Evolutionary conservation across 2,797 vertebrate genomes (phyloP).

Genomic region (Mus minutoides): DNA sequence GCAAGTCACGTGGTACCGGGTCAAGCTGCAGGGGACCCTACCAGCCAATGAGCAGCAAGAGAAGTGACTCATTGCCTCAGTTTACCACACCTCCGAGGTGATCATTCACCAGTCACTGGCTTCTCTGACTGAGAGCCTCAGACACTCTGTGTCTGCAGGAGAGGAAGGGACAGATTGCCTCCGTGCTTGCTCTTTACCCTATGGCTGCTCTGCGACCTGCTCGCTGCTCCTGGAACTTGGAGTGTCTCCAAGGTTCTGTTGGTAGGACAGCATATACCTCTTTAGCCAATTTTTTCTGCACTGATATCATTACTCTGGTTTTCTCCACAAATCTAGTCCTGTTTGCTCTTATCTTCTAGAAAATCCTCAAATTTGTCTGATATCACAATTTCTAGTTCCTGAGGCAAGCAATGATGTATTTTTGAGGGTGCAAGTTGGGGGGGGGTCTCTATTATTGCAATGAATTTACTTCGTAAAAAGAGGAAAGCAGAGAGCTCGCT

Average conservation of each 20-base stretch:
- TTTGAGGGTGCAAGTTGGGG: not conserved
- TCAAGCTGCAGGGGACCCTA: not conserved
- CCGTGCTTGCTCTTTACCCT: constrained; percentile 16
- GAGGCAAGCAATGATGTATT: not conserved
- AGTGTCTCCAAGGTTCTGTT: constrained; percentile 54
- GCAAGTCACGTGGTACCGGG: not conserved
- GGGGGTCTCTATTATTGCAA: not conserved
- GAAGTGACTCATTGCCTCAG: not conserved
- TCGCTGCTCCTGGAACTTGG: constrained; percentile 15
- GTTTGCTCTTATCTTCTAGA: constrained; percentile 64
- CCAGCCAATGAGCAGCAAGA: not conserved
- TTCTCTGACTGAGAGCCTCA: constrained; percentile 26
- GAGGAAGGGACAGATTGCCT: too few species aligned
- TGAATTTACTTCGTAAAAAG: constrained; percentile 47
- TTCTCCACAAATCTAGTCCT: constrained; percentile 48
- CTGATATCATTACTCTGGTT: constrained; percentile 48
- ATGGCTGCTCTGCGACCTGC: not conserved
- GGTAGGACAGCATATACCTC: constrained; percentile 38
- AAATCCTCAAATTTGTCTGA: constrained; percentile 29
- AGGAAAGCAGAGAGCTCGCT: not conserved
- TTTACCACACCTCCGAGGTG: not conserved
- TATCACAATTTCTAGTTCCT: constrained; percentile 42
- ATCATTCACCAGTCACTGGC: not conserved
- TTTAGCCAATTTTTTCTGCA: constrained; percentile 45
- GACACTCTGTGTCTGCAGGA: not conserved